phyloP scores from a whole-genome alignment of 2,113 vertebrate genomes.

The Onychorhynchus coronatus region DNA sequence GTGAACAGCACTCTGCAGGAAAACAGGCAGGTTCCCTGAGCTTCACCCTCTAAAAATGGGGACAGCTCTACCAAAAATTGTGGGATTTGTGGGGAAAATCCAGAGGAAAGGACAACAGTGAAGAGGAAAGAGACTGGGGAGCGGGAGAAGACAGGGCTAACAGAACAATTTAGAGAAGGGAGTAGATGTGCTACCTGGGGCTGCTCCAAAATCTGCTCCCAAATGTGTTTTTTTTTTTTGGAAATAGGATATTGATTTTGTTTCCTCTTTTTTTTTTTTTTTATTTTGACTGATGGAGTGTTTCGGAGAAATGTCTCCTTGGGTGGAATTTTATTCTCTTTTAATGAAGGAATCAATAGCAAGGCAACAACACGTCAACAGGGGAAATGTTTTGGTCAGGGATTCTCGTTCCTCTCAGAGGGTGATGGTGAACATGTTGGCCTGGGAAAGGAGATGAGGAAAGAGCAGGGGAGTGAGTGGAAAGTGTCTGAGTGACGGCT shows the following conservation, averaged over 20 bases:
- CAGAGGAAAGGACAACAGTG: rapidly evolving
- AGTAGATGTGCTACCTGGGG: background rate
- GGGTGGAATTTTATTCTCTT: background rate
- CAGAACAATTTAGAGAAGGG: background rate
- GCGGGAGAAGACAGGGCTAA: background rate
- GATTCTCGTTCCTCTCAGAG: background rate
- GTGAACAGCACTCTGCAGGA: background rate
- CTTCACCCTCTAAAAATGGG: background rate
- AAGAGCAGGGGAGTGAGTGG: background rate
- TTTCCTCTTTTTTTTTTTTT: background rate
- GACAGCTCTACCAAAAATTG: background rate
- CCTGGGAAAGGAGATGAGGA: background rate
- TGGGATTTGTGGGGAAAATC: background rate
- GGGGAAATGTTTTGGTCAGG: background rate
- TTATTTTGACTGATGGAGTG: background rate
- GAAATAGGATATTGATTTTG: conserved; percentile 6
- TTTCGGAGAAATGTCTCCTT: background rate
- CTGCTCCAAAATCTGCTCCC: background rate
- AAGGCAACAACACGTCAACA: background rate
- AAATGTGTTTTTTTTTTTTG: background rate
- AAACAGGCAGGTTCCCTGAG: background rate
- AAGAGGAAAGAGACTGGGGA: background rate
- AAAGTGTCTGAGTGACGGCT: background rate
- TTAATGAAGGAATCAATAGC: conserved; percentile 25
- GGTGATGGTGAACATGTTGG: background rate